Evolutionary conservation across 2,113 vertebrate genomes (phyloP), one percentile per base, ranked within the genome.

Genomic region (Orthonyx spaldingii): DNA sequence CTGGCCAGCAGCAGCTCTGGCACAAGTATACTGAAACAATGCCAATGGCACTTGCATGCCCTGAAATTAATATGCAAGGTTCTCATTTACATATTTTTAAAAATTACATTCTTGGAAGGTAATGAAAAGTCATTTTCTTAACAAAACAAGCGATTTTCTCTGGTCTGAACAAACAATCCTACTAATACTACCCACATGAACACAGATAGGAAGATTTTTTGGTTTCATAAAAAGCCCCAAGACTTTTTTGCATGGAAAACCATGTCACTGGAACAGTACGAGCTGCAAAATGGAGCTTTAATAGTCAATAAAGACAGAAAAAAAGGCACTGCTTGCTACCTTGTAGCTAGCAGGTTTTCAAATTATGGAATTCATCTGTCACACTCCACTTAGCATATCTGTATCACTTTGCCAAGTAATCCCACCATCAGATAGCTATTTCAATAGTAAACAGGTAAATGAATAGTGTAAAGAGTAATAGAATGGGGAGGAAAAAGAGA

Each of bases 351-450:
- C 85, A 96, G 84, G 68, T 87, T 96, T 97, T 96, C 94, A 95
- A 94, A 97, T 97, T 94, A 96, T 41, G 80, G 87, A 97, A 97
- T 96, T 97, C 74, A 97, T 97, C 96, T 94, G 93, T 97, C 94
- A 97, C 90, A 93, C 90, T 87, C 86, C 84, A 96, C 77, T 97
- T 97, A 94, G 82, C 89, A 78, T 94, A 95, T 84, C 84, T 96
- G 49, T 93, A 96, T 95, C 87, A 89, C 92, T 95, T 84, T 39
- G 69, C 63, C 42, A 94, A 92, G 71, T 87, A 97, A 89, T 95
- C 42, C 61, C 75, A 84, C 87, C 65, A 63, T 94, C 80, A 94
- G 91, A 72, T 50, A 87, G 94, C 91, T 97, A 96, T 91, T 95
- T 96, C 95, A 97, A 95, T 94, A 94, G 84, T 93, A 90, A 97